phyloP scores from a whole-genome alignment of 1,140 invertebrate genomes.

The Ceratina calcarata region DNA sequence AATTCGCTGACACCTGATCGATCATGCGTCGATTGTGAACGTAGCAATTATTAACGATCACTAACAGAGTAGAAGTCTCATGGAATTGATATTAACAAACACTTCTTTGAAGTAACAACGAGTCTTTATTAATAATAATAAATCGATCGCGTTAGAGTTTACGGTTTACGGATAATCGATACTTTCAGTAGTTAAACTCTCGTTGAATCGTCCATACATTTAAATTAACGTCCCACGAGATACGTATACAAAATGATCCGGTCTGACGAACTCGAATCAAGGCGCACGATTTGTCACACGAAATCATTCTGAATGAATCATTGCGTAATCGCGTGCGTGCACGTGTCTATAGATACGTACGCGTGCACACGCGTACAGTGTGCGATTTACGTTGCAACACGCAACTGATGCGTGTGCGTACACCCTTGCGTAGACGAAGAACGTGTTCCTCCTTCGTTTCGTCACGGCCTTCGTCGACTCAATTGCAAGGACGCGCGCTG shows the following conservation, averaged over 20 bases:
- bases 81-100: conserved; percentile 1
- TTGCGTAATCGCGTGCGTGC: neutral
- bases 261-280: neutral
- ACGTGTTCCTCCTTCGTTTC: neutral
- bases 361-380: neutral
- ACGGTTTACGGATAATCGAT: neutral
- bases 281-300: neutral
- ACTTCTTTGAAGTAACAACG: neutral
- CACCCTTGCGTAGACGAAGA: neutral
- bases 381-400: neutral
- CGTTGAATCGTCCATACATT: conserved; percentile 1
- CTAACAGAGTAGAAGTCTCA: conserved; percentile 17
- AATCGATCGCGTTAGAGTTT: neutral
- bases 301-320: conserved; percentile 13
- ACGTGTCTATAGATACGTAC: neutral
- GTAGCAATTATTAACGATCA: conserved; percentile 17
- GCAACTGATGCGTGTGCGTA: neutral
- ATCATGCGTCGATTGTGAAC: neutral
- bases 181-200: neutral
- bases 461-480: neutral
- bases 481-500: neutral
- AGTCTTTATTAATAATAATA: conserved; percentile 8
- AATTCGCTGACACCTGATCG: neutral
- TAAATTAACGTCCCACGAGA: neutral
- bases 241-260: neutral